Base-by-base conservation (phyloP, 2,113 vertebrate species). In the Epinephelus moara region DNA sequence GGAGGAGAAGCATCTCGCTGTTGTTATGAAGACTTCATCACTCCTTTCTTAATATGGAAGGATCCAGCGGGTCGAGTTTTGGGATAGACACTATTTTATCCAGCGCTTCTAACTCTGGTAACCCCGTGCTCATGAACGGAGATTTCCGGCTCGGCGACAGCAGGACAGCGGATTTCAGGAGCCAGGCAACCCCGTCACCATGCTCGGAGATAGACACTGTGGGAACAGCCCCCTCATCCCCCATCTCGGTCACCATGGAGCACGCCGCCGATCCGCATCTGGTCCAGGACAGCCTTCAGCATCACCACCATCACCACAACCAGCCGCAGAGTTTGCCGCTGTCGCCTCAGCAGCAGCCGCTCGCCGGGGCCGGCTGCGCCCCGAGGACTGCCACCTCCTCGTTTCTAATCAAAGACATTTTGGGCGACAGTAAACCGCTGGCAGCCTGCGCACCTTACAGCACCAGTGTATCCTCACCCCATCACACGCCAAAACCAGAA, bases 1-100 rank as follows among this genome's bases (percentile, higher is more conserved):
- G 80, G 87, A 84, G 83, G 82, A 83, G 76, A 77, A 67, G 75
- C 78, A 14, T 67, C 83, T 75, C 80, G 17, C 92, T 90, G 94
- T 94, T 93, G 96, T 95, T 94, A 97, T 96, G 97, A 95, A 94
- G 96, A 89, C 95, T 94, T 92, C 93, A 94, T 87, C 94, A 81
- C 84, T 80, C 70, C 75, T 77, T 76, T 92, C 81, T 93, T 95
- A 96, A 95, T 85, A 99, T 99, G 98, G 98, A 99, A 96, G 97
- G 94, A 94, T 96, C 97, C 92, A 97, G 97, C 93, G 96, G 97
- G 91, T 98, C 98, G 87, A 99, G 95, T 95, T 99, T 99, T 95
- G 98, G 98, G 94, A 99, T 99, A 96, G 98, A 99, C 95, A 99
- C 97, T 92, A 99, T 99, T 94, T 95, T 99, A 94, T 98, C 97